Evolutionary conservation across 2,797 vertebrate species (phyloP).

Genomic region (Oreochromis grahami): DNA sequence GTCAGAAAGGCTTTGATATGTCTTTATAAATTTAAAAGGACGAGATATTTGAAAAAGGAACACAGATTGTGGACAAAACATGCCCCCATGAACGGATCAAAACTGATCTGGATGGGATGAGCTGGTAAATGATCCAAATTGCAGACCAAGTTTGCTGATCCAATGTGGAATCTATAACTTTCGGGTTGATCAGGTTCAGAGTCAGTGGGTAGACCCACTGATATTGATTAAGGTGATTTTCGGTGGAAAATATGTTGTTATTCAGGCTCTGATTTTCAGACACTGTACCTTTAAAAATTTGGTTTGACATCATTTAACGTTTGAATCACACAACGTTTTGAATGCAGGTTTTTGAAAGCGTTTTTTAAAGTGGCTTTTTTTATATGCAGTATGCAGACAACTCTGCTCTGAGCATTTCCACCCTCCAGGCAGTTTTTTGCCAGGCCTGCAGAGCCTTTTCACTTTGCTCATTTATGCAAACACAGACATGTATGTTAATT

Average conservation of each 20-base stretch:
- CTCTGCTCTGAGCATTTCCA: neutral
- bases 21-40: neutral
- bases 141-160: neutral
- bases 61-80: neutral
- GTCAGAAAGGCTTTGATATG: neutral
- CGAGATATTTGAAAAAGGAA: neutral
- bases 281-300: neutral
- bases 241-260: neutral
- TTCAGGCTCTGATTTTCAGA: neutral
- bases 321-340: neutral
- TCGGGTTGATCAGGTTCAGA: neutral
- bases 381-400: neutral
- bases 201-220: neutral
- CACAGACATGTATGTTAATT: neutral
- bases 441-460: accelerated
- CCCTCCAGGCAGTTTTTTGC: neutral
- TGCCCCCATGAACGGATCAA: neutral
- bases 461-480: neutral
- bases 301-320: neutral
- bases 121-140: neutral
- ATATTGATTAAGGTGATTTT: neutral
- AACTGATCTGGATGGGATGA: neutral
- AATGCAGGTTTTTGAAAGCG: neutral
- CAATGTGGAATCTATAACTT: neutral
- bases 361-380: neutral